These are phyloP conservation scores for Pollenia angustigena DNA, from an alignment of 2,888 invertebrate species.

Conservation along the genomic window DNA sequence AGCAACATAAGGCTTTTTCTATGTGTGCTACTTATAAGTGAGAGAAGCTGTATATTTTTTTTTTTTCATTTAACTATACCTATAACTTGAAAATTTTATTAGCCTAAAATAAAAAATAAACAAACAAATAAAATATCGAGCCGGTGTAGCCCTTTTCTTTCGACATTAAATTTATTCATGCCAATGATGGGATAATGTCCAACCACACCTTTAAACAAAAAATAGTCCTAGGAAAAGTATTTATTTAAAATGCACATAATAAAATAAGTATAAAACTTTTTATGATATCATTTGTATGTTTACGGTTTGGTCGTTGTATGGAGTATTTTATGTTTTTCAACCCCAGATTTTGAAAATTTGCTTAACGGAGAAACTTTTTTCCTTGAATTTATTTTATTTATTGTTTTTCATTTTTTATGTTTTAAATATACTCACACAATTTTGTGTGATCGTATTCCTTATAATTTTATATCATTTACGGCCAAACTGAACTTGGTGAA, in stretches of 20 bases:
- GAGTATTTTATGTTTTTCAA: neutral
- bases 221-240: constrained; percentile 9
- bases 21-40: too few relatives aligned
- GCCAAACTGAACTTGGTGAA: too few relatives aligned
- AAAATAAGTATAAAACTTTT: constrained; percentile 43
- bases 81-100: constrained; percentile 50
- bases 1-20: too few relatives aligned
- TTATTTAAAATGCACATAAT: constrained; percentile 54
- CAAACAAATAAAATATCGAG: constrained; percentile 11
- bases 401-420: neutral
- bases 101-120: constrained; percentile 26
- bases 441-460: neutral
- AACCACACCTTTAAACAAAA: constrained; percentile 26
- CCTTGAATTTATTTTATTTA: neutral
- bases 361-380: neutral
- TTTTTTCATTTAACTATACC: neutral
- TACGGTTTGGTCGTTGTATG: constrained; percentile 44
- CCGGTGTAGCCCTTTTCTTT: constrained; percentile 32
- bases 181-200: constrained; percentile 38
- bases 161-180: constrained; percentile 14
- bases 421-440: constrained; percentile 8
- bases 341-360: neutral
- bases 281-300: constrained; percentile 55
- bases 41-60: too few relatives aligned
- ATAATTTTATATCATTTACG: constrained; percentile 1